A percentile compares a stretch with the other conserved stretches of the same genome.
phyloP scores from a whole-genome alignment of 2,113 vertebrate genomes.

The Aleadryas rufinucha region DNA sequence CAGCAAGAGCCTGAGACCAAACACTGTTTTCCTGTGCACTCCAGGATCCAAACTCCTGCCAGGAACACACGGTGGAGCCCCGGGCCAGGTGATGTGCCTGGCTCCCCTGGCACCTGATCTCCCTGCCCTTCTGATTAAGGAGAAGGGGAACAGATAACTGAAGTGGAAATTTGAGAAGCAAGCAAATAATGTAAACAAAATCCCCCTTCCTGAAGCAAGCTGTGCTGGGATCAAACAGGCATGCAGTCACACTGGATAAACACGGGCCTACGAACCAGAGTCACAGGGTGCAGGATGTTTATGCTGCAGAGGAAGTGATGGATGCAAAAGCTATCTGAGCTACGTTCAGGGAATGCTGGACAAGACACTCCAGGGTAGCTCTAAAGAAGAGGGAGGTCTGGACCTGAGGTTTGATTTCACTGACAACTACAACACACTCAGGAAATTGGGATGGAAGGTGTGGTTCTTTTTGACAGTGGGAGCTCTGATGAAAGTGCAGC shows the following conservation, averaged over 20 bases:
- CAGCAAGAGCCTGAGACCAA: background rate
- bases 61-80: fast-evolving
- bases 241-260: background rate
- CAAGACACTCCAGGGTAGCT: background rate
- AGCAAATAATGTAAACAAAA: background rate
- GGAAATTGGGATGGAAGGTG: fast-evolving
- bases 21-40: background rate
- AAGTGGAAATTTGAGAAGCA: background rate
- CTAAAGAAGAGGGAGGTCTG: background rate
- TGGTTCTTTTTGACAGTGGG: background rate
- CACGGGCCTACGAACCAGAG: background rate
- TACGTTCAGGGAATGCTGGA: background rate
- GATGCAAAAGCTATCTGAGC: background rate
- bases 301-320: background rate
- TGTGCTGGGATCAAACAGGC: background rate
- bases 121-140: background rate
- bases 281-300: background rate
- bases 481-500: background rate
- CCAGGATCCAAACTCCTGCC: background rate
- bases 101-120: background rate
- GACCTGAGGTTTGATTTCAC: background rate
- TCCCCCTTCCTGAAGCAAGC: background rate
- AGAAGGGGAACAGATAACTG: background rate
- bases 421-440: background rate
- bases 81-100: fast-evolving